A percentile compares a stretch with the other conserved stretches of the same genome.
Conservation (phyloP, 2,797 vertebrate species). For the Paramormyrops hopkinsi region DNA sequence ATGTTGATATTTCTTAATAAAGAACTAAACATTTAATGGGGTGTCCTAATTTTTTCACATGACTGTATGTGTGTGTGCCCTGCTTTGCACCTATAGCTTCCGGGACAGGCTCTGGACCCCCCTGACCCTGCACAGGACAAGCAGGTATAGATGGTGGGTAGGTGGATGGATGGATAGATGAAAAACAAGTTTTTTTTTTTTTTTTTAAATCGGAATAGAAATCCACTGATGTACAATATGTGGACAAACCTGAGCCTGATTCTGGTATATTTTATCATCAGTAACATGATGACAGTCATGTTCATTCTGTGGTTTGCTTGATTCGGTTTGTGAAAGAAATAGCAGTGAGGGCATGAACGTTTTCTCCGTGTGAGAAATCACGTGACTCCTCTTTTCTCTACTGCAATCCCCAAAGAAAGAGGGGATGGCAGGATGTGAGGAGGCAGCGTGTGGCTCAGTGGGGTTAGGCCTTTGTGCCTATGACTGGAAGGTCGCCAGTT, state of each 20-base stretch:
- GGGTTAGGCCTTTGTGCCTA: not conserved
- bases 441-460: not conserved
- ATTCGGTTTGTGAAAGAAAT: too few relatives aligned
- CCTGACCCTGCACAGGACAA: too few relatives aligned
- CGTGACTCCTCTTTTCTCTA: not conserved
- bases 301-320: not conserved
- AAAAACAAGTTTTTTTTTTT: too few relatives aligned
- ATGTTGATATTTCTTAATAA: too few relatives aligned
- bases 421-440: not conserved
- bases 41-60: too few relatives aligned
- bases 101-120: too few relatives aligned
- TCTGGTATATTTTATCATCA: not conserved
- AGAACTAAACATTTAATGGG: too few relatives aligned
- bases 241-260: not conserved
- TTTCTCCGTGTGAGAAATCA: not conserved
- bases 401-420: not conserved
- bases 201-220: not conserved
- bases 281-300: not conserved
- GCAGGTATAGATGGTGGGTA: too few relatives aligned
- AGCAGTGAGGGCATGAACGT: not conserved
- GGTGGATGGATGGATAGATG: too few relatives aligned
- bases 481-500: not conserved
- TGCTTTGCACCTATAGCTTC: too few relatives aligned
- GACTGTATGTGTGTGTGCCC: too few relatives aligned
- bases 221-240: not conserved